These are phyloP conservation scores for Epistrophe eligans DNA, from an alignment of 2,888 invertebrate genomes.

Conservation along the genomic window DNA sequence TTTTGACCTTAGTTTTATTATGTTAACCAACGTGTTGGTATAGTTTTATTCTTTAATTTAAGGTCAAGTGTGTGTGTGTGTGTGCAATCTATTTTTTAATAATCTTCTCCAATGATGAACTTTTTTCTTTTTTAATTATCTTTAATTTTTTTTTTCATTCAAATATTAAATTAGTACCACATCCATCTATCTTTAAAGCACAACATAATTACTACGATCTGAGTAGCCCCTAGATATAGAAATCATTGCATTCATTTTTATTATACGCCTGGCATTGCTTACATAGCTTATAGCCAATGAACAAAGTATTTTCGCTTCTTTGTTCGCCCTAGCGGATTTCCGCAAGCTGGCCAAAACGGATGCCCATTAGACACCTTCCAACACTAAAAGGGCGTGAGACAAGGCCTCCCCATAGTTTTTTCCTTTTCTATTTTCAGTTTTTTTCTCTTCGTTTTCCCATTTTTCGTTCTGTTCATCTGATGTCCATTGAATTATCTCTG, in stretches of 20 bases:
- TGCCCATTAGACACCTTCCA: constrained; percentile 74
- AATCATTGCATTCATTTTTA: background rate
- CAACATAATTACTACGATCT: background rate
- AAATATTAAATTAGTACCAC: background rate
- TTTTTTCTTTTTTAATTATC: no score
- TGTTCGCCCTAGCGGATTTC: constrained; percentile 67
- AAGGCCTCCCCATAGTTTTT: constrained; percentile 50
- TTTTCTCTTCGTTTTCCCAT: constrained; percentile 53
- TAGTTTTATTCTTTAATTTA: no score
- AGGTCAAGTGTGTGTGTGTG: no score
- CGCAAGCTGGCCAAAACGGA: constrained; percentile 71
- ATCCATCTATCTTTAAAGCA: background rate
- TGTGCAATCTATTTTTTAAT: no score
- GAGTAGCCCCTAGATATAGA: background rate
- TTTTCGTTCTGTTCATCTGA: constrained; percentile 65
- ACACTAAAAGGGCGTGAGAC: constrained; percentile 63
- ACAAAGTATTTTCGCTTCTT: constrained; percentile 59
- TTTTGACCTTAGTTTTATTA: no score
- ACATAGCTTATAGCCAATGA: constrained; percentile 22
- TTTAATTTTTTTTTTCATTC: no score
- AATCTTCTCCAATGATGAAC: no score
- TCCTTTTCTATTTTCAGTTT: constrained; percentile 21
- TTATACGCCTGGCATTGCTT: background rate
- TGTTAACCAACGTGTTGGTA: no score
- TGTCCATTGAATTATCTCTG: constrained; percentile 72